These are phyloP conservation scores for Rhombomys opimus DNA, from an alignment of 2,113 vertebrate species.

Conservation along the genomic window DNA sequence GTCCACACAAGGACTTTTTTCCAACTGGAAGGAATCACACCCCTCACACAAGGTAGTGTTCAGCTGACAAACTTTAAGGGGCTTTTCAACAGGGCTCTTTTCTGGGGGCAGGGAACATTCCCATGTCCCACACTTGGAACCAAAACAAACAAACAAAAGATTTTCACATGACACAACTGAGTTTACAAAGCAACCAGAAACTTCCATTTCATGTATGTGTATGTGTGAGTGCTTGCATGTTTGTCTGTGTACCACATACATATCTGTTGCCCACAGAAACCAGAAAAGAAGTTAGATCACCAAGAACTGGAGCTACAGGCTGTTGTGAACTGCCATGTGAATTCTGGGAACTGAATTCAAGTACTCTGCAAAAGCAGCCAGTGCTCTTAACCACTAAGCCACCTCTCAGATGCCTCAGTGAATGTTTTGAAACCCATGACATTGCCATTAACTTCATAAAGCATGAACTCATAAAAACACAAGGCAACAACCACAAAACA, in stretches of 20 bases:
- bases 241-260: not conserved
- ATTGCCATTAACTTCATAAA: not conserved
- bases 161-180: too few species aligned
- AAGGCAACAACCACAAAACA: constrained; percentile 9
- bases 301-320: not conserved
- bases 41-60: too few species aligned
- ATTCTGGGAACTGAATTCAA: not conserved
- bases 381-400: not conserved
- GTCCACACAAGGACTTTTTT: too few species aligned
- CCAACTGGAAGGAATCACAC: too few species aligned
- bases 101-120: too few species aligned
- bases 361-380: not conserved
- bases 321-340: not conserved
- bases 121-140: too few species aligned
- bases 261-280: not conserved
- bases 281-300: not conserved
- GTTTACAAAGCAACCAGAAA: too few species aligned
- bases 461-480: not conserved
- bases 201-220: not conserved
- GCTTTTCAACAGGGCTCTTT: too few species aligned
- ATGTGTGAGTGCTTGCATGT: not conserved
- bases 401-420: not conserved
- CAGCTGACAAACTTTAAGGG: too few species aligned
- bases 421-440: not conserved
- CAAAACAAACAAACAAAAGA: too few species aligned